Evolutionary conservation across 2,888 invertebrate genomes (phyloP).

Genomic region (Deilephila elpenor): DNA sequence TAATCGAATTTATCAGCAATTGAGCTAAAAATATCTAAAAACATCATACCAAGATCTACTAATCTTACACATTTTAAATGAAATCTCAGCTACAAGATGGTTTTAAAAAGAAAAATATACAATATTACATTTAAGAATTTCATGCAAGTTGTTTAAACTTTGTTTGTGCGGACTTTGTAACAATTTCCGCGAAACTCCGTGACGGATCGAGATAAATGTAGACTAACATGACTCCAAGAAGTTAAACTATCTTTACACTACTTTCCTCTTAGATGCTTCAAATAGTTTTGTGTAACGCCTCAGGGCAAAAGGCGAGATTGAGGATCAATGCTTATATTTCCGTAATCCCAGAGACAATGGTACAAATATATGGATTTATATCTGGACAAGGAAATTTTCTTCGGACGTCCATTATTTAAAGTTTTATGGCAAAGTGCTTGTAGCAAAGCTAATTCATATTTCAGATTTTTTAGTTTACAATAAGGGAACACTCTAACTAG

Average conservation of each 20-base stretch:
- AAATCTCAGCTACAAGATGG: neutral
- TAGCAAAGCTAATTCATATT: no score
- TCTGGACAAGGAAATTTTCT: no score
- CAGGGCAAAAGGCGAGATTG: neutral
- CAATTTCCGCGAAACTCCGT: conserved; percentile 18
- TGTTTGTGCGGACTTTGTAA: conserved; percentile 19
- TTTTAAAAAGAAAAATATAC: neutral
- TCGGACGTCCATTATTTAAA: no score
- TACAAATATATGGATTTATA: neutral
- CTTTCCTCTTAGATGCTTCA: conserved; percentile 3
- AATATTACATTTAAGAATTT: no score
- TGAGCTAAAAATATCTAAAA: no score
- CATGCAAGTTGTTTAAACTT: neutral
- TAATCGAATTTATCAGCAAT: no score
- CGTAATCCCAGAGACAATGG: neutral
- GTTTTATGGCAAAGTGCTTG: no score
- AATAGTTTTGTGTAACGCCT: neutral
- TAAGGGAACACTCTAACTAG: no score
- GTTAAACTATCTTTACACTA: conserved; percentile 8
- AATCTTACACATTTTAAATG: neutral
- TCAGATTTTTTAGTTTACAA: no score
- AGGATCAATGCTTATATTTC: neutral
- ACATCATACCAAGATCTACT: no score
- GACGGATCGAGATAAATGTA: conserved; percentile 8
- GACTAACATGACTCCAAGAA: conserved; percentile 1